A percentile compares a stretch with the other conserved stretches of the same genome.
phyloP scores from a whole-genome alignment of 2,888 invertebrate species.

The Mesoligia furuncula region DNA sequence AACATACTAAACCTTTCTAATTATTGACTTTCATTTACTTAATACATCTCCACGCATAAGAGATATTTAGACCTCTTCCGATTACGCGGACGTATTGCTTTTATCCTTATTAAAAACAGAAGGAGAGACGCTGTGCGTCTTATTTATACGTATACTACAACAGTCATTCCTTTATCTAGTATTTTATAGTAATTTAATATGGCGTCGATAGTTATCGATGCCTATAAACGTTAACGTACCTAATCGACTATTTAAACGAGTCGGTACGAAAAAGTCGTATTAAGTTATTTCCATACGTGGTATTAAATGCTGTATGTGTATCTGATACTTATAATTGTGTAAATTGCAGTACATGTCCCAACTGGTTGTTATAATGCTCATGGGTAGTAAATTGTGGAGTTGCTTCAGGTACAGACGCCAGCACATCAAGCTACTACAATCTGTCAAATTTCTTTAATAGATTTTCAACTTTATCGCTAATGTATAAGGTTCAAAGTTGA shows the following conservation, averaged over 20 bases:
- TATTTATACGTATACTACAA: not conserved
- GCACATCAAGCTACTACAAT: too few species aligned
- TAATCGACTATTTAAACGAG: slow-evolving; percentile 48
- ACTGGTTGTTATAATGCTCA: slow-evolving; percentile 27
- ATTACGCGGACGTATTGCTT: not conserved
- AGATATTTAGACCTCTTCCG: not conserved
- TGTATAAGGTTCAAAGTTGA: too few species aligned
- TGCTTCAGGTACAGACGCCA: not conserved
- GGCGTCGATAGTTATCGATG: slow-evolving; percentile 28
- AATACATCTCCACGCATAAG: not conserved
- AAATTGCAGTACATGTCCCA: slow-evolving; percentile 22
- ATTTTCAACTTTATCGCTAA: too few species aligned
- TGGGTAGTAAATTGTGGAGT: slow-evolving; percentile 27
- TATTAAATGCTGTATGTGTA: slow-evolving; percentile 14
- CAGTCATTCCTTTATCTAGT: not conserved
- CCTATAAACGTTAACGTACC: slow-evolving; percentile 20
- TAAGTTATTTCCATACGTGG: slow-evolving; percentile 49
- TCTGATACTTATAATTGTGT: slow-evolving; percentile 43
- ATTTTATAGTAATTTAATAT: slow-evolving; percentile 39
- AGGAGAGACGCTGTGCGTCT: not conserved
- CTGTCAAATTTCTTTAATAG: too few species aligned
- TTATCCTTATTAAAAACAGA: not conserved
- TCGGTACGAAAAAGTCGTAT: slow-evolving; percentile 31
- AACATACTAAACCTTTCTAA: not conserved
- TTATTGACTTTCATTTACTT: not conserved